phyloP scores from a whole-genome alignment of 2,888 invertebrate species.

The Drosophila parthenogenetica region DNA sequence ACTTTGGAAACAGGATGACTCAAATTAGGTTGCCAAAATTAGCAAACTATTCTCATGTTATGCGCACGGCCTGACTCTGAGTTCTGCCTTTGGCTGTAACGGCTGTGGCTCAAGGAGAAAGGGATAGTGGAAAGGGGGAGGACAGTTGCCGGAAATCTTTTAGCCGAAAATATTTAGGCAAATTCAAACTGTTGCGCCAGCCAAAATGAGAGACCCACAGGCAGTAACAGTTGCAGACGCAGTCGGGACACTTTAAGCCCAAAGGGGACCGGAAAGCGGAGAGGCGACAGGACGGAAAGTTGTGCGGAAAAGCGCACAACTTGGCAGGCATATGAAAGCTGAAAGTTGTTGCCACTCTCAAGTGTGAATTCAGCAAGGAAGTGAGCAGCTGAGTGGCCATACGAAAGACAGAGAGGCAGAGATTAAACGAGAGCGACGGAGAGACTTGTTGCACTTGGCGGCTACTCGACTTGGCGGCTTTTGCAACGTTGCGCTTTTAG shows the following conservation, averaged over 20 bases:
- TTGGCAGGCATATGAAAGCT: slow-evolving; percentile 61
- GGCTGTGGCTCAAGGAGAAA: background rate
- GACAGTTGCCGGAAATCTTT: slow-evolving; percentile 68
- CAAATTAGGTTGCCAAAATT: slow-evolving; percentile 71
- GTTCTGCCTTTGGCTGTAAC: background rate
- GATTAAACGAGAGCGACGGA: background rate
- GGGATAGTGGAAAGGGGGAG: background rate
- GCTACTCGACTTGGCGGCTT: slow-evolving; percentile 29
- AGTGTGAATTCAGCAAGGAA: slow-evolving; percentile 61
- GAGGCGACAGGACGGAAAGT: background rate
- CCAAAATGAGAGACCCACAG: slow-evolving; percentile 18
- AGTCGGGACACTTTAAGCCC: slow-evolving; percentile 32
- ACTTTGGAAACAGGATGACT: slow-evolving; percentile 72
- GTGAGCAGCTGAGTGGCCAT: slow-evolving; percentile 52
- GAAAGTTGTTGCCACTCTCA: slow-evolving; percentile 48
- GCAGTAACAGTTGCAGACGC: slow-evolving; percentile 26
- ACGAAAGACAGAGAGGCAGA: background rate
- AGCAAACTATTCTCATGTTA: slow-evolving; percentile 64
- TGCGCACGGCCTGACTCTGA: slow-evolving; percentile 18
- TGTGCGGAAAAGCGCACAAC: slow-evolving; percentile 38
- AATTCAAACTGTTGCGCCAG: slow-evolving; percentile 67
- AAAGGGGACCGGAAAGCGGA: slow-evolving; percentile 41
- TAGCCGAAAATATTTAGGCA: slow-evolving; percentile 73
- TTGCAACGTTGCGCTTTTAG: slow-evolving; percentile 65
- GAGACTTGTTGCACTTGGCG: slow-evolving; percentile 53